A percentile compares a stretch with the other conserved stretches of the same genome.
Conservation (phyloP, 1,140 invertebrate species). For the Eriocheir sinensis region DNA sequence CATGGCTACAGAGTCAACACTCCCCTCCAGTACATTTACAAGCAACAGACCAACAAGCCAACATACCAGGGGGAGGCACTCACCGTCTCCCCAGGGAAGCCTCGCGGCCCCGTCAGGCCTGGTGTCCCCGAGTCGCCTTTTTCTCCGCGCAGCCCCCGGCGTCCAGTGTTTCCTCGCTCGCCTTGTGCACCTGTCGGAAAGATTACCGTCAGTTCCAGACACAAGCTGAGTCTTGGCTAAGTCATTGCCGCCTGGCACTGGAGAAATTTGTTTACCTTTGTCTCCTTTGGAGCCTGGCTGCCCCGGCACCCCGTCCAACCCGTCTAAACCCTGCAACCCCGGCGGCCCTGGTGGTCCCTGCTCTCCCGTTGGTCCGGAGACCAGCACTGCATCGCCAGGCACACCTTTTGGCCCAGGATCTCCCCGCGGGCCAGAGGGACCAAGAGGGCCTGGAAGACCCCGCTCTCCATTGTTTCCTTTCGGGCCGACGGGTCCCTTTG, state of each 20-base stretch:
- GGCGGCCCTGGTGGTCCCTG: constrained; percentile 58
- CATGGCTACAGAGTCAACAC: background rate
- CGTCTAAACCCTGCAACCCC: constrained; percentile 51
- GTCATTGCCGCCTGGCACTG: background rate
- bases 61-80: background rate
- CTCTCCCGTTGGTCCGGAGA: constrained; percentile 55
- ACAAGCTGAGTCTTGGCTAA: too few relatives aligned
- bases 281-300: background rate
- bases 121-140: background rate
- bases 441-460: constrained; percentile 73
- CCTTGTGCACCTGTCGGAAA: background rate
- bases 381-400: constrained; percentile 67
- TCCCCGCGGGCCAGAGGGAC: constrained; percentile 75
- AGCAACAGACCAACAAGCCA: background rate
- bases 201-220: background rate
- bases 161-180: background rate
- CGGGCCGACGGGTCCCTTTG: constrained; percentile 69
- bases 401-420: constrained; percentile 76
- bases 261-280: constrained; percentile 26
- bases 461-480: constrained; percentile 69
- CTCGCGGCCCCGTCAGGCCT: background rate
- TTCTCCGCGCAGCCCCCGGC: background rate
- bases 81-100: background rate
- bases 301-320: constrained; percentile 10
- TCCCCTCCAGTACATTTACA: background rate